These are phyloP conservation scores for Malacoctenus gilli DNA, from an alignment of 2,797 vertebrate genomes.

Conservation along the genomic window DNA sequence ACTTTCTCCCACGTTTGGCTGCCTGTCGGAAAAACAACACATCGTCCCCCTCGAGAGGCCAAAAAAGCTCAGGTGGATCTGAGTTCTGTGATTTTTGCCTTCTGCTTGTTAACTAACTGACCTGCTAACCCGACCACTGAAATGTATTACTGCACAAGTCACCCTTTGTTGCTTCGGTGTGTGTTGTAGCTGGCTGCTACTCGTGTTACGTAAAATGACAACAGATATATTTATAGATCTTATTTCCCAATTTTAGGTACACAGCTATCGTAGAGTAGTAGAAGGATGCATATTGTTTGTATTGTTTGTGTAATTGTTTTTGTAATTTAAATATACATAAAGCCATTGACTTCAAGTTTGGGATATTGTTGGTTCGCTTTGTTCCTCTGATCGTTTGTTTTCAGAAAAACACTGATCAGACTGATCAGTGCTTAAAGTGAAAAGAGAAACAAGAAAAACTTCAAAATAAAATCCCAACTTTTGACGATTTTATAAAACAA, in stretches of 20 bases:
- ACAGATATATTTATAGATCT: conserved; percentile 60
- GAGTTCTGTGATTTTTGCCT: conserved; percentile 36
- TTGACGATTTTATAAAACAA: no score
- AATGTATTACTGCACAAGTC: conserved; percentile 62
- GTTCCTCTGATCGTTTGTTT: no score
- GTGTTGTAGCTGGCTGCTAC: conserved; percentile 52
- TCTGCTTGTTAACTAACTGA: conserved; percentile 36
- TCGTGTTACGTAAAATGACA: conserved; percentile 47
- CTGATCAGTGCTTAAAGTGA: no score
- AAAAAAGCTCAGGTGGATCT: conserved; percentile 42
- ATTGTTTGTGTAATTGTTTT: conserved; percentile 60
- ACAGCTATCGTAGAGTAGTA: conserved; percentile 26
- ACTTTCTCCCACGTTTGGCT: conserved; percentile 7
- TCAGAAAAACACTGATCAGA: no score
- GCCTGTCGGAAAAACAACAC: conserved; percentile 1
- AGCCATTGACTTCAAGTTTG: conserved; percentile 55
- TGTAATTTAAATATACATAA: conserved; percentile 68
- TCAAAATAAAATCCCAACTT: no score
- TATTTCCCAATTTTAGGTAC: conserved; percentile 48
- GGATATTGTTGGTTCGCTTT: no score
- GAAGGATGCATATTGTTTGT: conserved; percentile 57
- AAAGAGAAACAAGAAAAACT: no score
- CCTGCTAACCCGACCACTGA: conserved; percentile 61
- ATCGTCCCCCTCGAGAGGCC: conserved; percentile 4
- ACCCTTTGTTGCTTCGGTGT: conserved; percentile 34